These are phyloP conservation scores for Rhea americana DNA, from an alignment of 2,113 vertebrate species.

Conservation along the genomic window DNA sequence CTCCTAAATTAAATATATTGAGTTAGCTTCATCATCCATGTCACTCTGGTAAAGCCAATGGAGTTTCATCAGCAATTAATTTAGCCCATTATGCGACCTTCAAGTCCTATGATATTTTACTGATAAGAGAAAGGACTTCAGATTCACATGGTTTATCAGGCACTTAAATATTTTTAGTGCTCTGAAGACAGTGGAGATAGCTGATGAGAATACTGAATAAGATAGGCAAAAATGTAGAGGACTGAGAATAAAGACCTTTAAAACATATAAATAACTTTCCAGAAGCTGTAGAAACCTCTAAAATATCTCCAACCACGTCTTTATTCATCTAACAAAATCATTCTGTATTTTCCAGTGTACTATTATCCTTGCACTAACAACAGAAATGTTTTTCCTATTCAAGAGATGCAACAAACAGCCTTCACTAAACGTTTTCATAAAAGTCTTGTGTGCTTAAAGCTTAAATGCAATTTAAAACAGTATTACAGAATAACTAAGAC, in stretches of 20 bases:
- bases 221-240: slow-evolving; percentile 21
- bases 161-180: slow-evolving; percentile 19
- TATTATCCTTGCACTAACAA: neutral
- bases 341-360: neutral
- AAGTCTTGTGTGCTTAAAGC: neutral
- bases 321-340: neutral
- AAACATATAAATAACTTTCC: slow-evolving; percentile 20
- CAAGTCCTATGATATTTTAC: slow-evolving; percentile 12
- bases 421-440: slow-evolving; percentile 12
- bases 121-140: slow-evolving; percentile 27
- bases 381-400: neutral
- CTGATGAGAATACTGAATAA: slow-evolving; percentile 32
- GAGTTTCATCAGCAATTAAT: slow-evolving; percentile 21
- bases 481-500: neutral
- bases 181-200: neutral
- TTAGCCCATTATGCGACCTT: neutral
- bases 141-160: neutral
- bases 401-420: neutral
- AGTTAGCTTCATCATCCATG: neutral
- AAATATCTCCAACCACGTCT: neutral
- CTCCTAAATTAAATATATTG: neutral
- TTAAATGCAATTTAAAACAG: slow-evolving; percentile 26
- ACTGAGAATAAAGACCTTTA: slow-evolving; percentile 12
- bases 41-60: neutral
- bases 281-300: slow-evolving; percentile 19